Evolutionary conservation across 2,797 vertebrate species (phyloP), one percentile per base, ranked within the genome.

Genomic region (Geotrypetes seraphini): DNA sequence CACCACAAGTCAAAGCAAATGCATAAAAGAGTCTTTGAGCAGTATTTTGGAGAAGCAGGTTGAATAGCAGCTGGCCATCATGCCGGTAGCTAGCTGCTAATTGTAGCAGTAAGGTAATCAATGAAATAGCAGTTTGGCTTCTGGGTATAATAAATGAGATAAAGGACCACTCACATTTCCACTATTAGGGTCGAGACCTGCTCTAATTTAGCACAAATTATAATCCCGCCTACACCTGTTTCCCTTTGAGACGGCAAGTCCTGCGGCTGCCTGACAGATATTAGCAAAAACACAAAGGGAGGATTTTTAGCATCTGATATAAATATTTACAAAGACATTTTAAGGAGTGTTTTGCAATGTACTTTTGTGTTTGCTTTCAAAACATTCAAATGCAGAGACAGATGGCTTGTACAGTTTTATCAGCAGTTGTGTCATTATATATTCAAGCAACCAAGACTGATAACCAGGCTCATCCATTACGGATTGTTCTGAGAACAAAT

Each of bases 331-430:
- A 41, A 52, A 67, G 44, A 55, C 20, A 41, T 39, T 52, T 57
- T 52, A 69, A 38, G 20, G 39, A 53, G 25, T 33, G 51, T 56
- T 53, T n/a, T 59, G 19, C 50, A 45, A 44, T 52, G 29, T 53
- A 40, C 25, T 57, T 59, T 61, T 42, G 17, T 58, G 45, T 57
- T 66, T 66, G 54, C 34, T 54, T 66, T 72, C 63, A 61, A 69
- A 58, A 66, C 40, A 54, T 62, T 64, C 60, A 66, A 60, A 64
- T 61, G 27, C 50, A 57, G 40, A 67, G 55, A 60, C 57, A 72
- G 63, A 69, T 75, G 63, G 60, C 43, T 64, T 55, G 32, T 61
- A 41, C 16, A 22, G 16, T 57, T 68, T 67, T 57, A 60, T 61
- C 46, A 60, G 50, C 48, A 36, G 27, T 58, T 41, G 22, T 39